A percentile compares a stretch with the other conserved stretches of the same genome.
Evolutionary conservation across 2,888 invertebrate genomes (phyloP).

Genomic region (Glomeris marginata): DNA sequence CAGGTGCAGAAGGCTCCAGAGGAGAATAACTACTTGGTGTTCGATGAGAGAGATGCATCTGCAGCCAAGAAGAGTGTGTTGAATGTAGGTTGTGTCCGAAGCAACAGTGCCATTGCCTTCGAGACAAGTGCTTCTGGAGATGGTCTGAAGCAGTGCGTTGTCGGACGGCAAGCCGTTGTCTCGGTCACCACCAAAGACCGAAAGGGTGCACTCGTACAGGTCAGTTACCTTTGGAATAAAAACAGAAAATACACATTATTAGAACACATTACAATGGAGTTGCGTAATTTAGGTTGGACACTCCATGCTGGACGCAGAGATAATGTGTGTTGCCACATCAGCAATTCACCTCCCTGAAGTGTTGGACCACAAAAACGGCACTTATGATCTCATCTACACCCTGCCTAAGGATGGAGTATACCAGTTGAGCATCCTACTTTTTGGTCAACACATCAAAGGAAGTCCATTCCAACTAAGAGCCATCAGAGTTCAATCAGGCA

Average conservation of each 20-base stretch:
- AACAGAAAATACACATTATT: too few species aligned
- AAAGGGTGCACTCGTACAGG: constrained; percentile 27
- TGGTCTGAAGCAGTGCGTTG: constrained; percentile 27
- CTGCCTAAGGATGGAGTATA: constrained; percentile 30
- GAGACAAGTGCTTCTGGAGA: constrained; percentile 32
- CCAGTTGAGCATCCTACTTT: constrained; percentile 29
- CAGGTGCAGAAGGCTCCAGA: constrained; percentile 25
- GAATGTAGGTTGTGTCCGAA: constrained; percentile 27
- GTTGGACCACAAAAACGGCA: constrained; percentile 27
- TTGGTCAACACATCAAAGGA: constrained; percentile 31
- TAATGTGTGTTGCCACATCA: constrained; percentile 21
- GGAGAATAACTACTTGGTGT: constrained; percentile 28
- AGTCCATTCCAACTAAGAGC: constrained; percentile 33
- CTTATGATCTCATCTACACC: constrained; percentile 31
- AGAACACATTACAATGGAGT: too few species aligned
- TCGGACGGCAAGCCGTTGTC: constrained; percentile 26
- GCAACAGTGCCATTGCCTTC: constrained; percentile 30
- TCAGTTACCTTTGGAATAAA: constrained; percentile 12
- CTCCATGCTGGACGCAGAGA: constrained; percentile 24
- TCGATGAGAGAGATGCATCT: constrained; percentile 24
- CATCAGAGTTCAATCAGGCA: constrained; percentile 8
- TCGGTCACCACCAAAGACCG: constrained; percentile 30
- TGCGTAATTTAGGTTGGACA: constrained; percentile 19
- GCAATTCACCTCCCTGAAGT: constrained; percentile 24
- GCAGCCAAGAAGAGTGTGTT: constrained; percentile 24